Evolutionary conservation across 2,113 vertebrate genomes (phyloP).

Genomic region (Phrynosoma platyrhinos): DNA sequence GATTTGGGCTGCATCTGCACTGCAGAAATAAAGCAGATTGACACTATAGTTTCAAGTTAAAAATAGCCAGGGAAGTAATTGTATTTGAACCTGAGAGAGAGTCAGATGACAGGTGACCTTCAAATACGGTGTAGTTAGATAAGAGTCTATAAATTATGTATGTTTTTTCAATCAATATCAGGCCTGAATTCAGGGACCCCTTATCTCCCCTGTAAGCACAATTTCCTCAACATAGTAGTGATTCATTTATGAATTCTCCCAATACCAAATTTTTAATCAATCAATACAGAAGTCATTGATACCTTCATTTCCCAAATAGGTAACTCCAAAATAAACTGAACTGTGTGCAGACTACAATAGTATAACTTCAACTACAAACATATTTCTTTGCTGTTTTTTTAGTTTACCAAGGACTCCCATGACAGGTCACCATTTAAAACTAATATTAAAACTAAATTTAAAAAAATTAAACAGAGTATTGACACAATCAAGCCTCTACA

Average conservation of each 20-base stretch:
- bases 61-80: neutral
- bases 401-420: neutral
- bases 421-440: neutral
- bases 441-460: no score
- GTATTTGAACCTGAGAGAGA: neutral
- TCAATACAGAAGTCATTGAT: neutral
- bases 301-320: no score
- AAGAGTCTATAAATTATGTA: constrained; percentile 11
- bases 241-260: neutral
- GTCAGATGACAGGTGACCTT: constrained; percentile 9
- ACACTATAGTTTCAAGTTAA: neutral
- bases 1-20: no score
- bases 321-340: neutral
- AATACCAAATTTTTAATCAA: neutral
- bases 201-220: no score
- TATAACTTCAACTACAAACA: neutral
- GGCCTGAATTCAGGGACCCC: neutral
- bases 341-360: neutral
- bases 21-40: no score
- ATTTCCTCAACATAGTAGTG: neutral
- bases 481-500: neutral
- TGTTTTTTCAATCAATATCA: constrained; percentile 14
- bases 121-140: neutral
- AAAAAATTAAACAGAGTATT: neutral
- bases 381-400: neutral